phyloP scores from a whole-genome alignment of 1,140 invertebrate species.

The Drosophila pseudoobscura region DNA sequence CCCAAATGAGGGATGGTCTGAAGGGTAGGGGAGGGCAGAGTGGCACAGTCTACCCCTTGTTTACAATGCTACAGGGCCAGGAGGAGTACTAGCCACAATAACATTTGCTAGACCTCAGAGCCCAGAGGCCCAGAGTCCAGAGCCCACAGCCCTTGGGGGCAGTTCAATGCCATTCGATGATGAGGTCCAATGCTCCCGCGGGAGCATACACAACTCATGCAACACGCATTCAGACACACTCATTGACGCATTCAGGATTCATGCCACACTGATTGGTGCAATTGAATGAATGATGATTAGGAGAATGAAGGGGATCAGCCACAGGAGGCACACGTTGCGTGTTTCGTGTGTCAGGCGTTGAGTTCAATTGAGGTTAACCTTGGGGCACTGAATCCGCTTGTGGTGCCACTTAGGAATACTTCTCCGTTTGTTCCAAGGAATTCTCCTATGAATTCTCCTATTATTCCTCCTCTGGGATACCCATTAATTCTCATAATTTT shows the following conservation, averaged over 20 bases:
- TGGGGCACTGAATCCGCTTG: too few relatives aligned
- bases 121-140: background rate
- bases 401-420: too few relatives aligned
- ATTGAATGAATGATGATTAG: slow-evolving; percentile 63
- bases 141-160: slow-evolving; percentile 19
- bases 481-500: too few relatives aligned
- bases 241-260: too few relatives aligned
- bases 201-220: slow-evolving; percentile 7
- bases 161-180: slow-evolving; percentile 42
- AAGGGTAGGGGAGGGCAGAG: background rate
- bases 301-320: background rate
- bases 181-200: slow-evolving; percentile 26
- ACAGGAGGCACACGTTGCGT: too few relatives aligned
- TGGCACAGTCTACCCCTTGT: slow-evolving; percentile 11
- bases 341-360: too few relatives aligned
- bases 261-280: slow-evolving; percentile 22
- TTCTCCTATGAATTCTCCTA: too few relatives aligned
- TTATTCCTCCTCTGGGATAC: too few relatives aligned
- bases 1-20: slow-evolving; percentile 11
- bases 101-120: background rate
- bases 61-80: too few relatives aligned
- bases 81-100: background rate
- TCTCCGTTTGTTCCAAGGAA: too few relatives aligned
- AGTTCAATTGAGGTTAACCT: too few relatives aligned
- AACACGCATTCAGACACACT: background rate